These are phyloP conservation scores for Sinohyriopsis cumingii DNA, from an alignment of 2,888 invertebrate genomes.

Conservation along the genomic window DNA sequence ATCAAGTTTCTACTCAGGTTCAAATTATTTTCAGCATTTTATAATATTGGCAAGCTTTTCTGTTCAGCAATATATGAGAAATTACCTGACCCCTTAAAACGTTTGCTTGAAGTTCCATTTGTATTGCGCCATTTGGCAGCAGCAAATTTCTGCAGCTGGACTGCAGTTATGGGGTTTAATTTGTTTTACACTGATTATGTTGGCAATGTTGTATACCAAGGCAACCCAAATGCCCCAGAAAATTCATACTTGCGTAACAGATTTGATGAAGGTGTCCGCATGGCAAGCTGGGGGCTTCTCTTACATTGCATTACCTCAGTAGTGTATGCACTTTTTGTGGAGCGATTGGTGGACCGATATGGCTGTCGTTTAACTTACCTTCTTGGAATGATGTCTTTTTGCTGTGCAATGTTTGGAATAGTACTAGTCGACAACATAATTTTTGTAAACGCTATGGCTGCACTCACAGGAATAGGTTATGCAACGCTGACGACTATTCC, in stretches of 20 bases:
- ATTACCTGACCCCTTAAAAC: constrained; percentile 53
- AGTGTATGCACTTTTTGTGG: constrained; percentile 87
- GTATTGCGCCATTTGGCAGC: constrained; percentile 89
- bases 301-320: constrained; percentile 84
- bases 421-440: constrained; percentile 87
- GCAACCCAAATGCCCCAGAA: constrained; percentile 78
- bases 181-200: constrained; percentile 97
- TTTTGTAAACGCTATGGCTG: constrained; percentile 83
- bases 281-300: constrained; percentile 97
- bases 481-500: constrained; percentile 98
- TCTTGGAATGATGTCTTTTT: constrained; percentile 75
- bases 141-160: constrained; percentile 97
- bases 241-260: constrained; percentile 63
- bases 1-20: constrained; percentile 13
- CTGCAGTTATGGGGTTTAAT: constrained; percentile 97
- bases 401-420: constrained; percentile 86
- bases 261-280: constrained; percentile 94
- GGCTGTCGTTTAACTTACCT: constrained; percentile 66
- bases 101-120: constrained; percentile 81
- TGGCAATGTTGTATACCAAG: constrained; percentile 90
- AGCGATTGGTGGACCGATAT: constrained; percentile 84
- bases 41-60: constrained; percentile 27
- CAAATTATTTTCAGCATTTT: constrained; percentile 22
- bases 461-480: constrained; percentile 96
- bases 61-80: constrained; percentile 41